Conservation (phyloP, 2,888 invertebrate species). For the Ephialtes manifestator region DNA sequence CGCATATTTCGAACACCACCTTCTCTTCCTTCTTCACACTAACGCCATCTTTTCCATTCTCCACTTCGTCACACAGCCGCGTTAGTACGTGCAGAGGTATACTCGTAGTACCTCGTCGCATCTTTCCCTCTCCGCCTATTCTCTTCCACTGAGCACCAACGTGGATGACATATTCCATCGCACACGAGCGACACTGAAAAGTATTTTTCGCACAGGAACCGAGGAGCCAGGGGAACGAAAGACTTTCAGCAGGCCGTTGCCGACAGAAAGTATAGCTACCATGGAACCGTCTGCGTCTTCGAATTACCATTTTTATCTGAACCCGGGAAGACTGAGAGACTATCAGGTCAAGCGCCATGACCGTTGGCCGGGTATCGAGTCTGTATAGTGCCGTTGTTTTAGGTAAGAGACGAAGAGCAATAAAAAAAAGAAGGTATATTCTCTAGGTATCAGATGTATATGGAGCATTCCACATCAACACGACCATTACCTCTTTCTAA, state of each 20-base stretch:
- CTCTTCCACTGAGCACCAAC: constrained; percentile 47
- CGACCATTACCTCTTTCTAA: too few relatives aligned
- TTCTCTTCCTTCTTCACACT: constrained; percentile 41
- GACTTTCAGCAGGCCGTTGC: constrained; percentile 5
- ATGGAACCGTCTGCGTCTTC: constrained; percentile 4
- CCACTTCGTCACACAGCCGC: constrained; percentile 64
- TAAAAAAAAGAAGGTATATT: neutral
- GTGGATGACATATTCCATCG: constrained; percentile 53
- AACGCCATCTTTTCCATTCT: constrained; percentile 65
- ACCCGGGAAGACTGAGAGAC: constrained; percentile 22
- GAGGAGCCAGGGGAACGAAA: neutral
- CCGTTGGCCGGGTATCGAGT: constrained; percentile 28
- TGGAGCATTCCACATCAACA: neutral
- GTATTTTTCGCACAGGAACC: constrained; percentile 22
- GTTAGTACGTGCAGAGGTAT: constrained; percentile 38
- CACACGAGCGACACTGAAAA: constrained; percentile 38
- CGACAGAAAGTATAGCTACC: neutral
- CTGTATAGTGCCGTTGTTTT: constrained; percentile 18
- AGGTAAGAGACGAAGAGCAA: neutral
- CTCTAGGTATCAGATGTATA: neutral
- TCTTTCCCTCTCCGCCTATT: constrained; percentile 1
- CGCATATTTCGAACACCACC: constrained; percentile 58
- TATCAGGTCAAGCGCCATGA: constrained; percentile 45
- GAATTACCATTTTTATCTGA: constrained; percentile 60
- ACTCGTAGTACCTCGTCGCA: constrained; percentile 5